Evolutionary conservation across 2,113 vertebrate genomes (phyloP).

Genomic region (Ciconia stormi): DNA sequence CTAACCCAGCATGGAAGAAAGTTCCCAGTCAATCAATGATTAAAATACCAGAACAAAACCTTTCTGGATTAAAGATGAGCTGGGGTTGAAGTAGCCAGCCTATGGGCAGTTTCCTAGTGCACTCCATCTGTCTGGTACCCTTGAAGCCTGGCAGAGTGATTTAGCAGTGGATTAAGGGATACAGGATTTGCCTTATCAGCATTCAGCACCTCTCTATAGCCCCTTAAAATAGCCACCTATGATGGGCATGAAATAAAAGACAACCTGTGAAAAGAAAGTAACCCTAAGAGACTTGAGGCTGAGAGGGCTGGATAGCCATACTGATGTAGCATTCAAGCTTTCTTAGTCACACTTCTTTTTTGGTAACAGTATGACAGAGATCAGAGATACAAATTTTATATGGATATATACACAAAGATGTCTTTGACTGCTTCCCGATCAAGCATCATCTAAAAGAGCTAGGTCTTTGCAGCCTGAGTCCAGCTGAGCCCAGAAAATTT

Average conservation of each 20-base stretch:
- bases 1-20: slow-evolving; percentile 80
- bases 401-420: not conserved
- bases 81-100: slow-evolving; percentile 62
- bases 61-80: slow-evolving; percentile 72
- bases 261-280: slow-evolving; percentile 35
- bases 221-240: slow-evolving; percentile 49
- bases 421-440: not conserved
- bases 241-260: slow-evolving; percentile 53
- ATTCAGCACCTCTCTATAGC: slow-evolving; percentile 54
- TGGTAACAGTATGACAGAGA: slow-evolving; percentile 11
- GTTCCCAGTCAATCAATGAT: slow-evolving; percentile 81
- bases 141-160: slow-evolving; percentile 55
- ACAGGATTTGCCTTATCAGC: slow-evolving; percentile 64
- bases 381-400: slow-evolving; percentile 28
- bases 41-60: slow-evolving; percentile 77
- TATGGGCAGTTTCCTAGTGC: slow-evolving; percentile 46
- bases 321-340: slow-evolving; percentile 26
- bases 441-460: not conserved
- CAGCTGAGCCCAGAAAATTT: not conserved
- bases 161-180: slow-evolving; percentile 62
- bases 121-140: slow-evolving; percentile 52
- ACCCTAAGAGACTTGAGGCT: not conserved
- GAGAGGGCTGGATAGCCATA: not conserved
- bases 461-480: not conserved
- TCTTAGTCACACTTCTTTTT: slow-evolving; percentile 48